phyloP scores from a whole-genome alignment of 2,113 vertebrate species.

The Peromyscus leucopus region DNA sequence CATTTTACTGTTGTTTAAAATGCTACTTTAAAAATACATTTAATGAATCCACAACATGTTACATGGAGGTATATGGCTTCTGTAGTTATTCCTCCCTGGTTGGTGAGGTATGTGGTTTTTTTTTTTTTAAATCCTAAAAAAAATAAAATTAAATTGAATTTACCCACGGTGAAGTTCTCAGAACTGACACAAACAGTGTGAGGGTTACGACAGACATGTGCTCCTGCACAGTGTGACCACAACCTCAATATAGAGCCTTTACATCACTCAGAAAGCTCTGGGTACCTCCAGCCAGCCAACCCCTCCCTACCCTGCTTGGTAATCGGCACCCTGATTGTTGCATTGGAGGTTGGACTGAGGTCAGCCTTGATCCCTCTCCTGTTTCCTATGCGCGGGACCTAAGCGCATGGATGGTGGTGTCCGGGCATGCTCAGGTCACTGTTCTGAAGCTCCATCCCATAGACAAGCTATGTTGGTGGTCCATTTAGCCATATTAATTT shows the following conservation, averaged over 20 bases:
- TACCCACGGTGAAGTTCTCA: neutral
- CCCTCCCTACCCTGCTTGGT: neutral
- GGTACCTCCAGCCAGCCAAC: neutral
- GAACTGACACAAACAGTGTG: neutral
- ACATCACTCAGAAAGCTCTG: neutral
- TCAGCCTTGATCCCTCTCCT: neutral
- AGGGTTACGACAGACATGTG: neutral
- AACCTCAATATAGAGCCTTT: neutral
- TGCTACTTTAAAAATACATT: neutral
- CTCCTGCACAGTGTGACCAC: neutral
- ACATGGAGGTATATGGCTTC: neutral
- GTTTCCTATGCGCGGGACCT: rapidly evolving
- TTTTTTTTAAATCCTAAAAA: neutral
- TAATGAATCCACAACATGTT: neutral
- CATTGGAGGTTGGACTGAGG: neutral
- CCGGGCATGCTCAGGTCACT: neutral
- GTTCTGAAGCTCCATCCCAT: neutral
- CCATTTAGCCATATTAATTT: too few relatives aligned
- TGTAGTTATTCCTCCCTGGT: neutral
- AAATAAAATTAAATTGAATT: neutral
- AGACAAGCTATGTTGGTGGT: rapidly evolving
- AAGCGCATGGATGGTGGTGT: rapidly evolving
- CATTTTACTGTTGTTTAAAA: neutral
- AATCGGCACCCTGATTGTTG: neutral
- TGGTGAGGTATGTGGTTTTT: neutral